phyloP scores from a whole-genome alignment of 2,113 vertebrate genomes.

The Rhinolophus sinicus region DNA sequence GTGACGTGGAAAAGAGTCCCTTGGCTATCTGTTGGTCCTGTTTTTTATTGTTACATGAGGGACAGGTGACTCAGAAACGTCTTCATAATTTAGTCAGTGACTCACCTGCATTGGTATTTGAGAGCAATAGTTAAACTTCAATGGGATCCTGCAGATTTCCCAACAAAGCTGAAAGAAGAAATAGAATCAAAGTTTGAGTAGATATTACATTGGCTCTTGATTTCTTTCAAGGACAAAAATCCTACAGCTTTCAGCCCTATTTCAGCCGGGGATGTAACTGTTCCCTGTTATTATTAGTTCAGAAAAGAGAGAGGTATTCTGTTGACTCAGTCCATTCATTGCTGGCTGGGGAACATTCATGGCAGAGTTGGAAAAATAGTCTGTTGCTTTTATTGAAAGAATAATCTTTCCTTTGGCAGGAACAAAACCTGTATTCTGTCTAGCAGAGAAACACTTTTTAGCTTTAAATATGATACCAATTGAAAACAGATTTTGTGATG shows the following conservation, averaged over 20 bases:
- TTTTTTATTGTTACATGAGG: not conserved
- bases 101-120: not conserved
- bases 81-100: not conserved
- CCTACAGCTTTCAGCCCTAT: not conserved
- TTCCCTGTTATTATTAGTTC: not conserved
- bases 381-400: conserved; percentile 45
- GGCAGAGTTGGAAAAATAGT: conserved; percentile 39
- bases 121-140: not conserved
- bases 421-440: not conserved
- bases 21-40: not conserved
- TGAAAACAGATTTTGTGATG: conserved; percentile 60
- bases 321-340: not conserved
- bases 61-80: not conserved
- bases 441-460: conserved; percentile 42
- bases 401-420: conserved; percentile 49
- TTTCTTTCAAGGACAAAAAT: not conserved
- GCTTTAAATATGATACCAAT: conserved; percentile 6
- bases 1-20: too few relatives aligned
- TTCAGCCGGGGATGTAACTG: not conserved
- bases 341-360: not conserved
- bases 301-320: conserved; percentile 29
- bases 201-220: not conserved
- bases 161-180: not conserved
- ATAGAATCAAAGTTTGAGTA: not conserved
- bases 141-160: not conserved